Base-by-base conservation (phyloP, 2,888 invertebrate genomes). In the Lasioglossum villosulum region DNA sequence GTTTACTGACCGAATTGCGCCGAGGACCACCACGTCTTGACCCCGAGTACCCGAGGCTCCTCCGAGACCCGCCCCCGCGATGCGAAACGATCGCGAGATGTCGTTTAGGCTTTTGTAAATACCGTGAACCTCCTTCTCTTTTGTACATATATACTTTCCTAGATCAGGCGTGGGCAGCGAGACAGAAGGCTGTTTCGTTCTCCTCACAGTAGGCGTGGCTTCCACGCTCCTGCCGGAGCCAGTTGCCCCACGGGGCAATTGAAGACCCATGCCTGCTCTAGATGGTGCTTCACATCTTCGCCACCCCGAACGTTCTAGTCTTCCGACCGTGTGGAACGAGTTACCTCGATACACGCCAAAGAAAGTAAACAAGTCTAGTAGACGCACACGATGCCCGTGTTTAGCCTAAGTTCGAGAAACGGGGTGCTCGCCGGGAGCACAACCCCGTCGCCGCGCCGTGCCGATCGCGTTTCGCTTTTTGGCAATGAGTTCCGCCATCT, bases 401-500 rank as follows among this genome's bases (percentile, higher is more conserved):
- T 42, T 66, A 63, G 42, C 78, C 42, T 52, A 70, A 56, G 42
- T 42, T 63, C 74, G 75, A 12, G 30, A 59, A n/a, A 56, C 52
- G 19, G 37, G 14, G 34, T 52, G 45, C 63, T 45, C 52, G 37
- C 12, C 34, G 48, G 23, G 5, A 45, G 48, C 45, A 16, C 30
- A 4, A 4, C 14, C 16, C 4, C 30, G 4, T 5, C 30, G 4
- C 16, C 16, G 16, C 12, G 59, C n/a, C n/a, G 4, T 5, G 16
- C 30, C 6, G 63, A 5, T 30, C 30, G 30, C 19, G 66, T 0
- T 4, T 27, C 37, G 70, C 70, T n/a, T 70, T 70, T 70, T 39
- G 63, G 42, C 75, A 77, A 80, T 80, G 71, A 16, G 80, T 74
- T 84, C 84, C 78, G 86, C 86, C 86, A 86, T 86, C 86, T 86